Conservation (phyloP, 2,888 invertebrate genomes). For the Deroplatys truncata region DNA sequence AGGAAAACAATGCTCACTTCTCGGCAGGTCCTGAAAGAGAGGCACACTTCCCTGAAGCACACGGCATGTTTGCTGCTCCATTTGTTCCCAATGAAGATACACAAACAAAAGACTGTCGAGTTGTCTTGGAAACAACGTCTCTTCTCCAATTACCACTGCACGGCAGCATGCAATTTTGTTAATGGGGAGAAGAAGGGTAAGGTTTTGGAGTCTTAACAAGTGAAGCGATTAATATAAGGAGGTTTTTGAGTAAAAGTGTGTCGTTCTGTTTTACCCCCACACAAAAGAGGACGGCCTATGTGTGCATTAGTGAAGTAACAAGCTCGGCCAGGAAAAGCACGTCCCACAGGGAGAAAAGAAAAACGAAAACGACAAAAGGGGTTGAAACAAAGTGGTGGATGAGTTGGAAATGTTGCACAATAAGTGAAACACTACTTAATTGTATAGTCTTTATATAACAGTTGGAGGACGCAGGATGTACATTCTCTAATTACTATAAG, state of each 20-base stretch:
- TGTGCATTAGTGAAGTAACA: not conserved
- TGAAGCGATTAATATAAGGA: slow-evolving; percentile 15
- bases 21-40: not conserved
- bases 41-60: not conserved
- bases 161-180: slow-evolving; percentile 1
- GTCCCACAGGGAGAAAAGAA: not conserved
- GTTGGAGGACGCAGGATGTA: too few relatives aligned
- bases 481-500: too few relatives aligned
- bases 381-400: not conserved
- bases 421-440: not conserved
- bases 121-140: not conserved
- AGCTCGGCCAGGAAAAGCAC: not conserved
- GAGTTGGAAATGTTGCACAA: not conserved
- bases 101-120: not conserved
- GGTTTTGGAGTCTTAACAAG: slow-evolving; percentile 10
- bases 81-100: slow-evolving; percentile 2
- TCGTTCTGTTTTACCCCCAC: not conserved
- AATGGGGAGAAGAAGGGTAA: slow-evolving; percentile 1
- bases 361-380: not conserved
- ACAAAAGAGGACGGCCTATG: not conserved
- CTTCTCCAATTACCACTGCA: slow-evolving; percentile 6
- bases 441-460: not conserved
- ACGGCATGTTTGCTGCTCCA: not conserved
- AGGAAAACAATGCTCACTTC: not conserved
- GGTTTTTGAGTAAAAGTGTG: not conserved